A percentile compares a stretch with the other conserved stretches of the same genome.
These are phyloP conservation scores for Stichopus horrens DNA, from an alignment of 53 echinoderm and acorn worm species.

Conservation along the genomic window DNA sequence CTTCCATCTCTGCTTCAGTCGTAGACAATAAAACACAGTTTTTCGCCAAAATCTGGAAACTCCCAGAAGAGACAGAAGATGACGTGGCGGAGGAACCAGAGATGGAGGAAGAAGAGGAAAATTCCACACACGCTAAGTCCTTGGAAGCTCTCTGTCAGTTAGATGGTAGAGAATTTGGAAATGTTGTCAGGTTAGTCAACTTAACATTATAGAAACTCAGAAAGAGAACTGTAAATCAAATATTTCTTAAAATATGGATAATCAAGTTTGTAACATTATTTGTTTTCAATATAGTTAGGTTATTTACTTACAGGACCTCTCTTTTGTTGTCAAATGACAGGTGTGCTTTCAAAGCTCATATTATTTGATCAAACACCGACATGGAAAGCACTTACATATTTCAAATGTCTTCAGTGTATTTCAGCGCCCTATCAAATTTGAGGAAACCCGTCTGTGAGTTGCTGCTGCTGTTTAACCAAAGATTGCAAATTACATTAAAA, in stretches of 20 bases:
- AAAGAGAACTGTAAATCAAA: not conserved
- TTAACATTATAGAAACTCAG: not conserved
- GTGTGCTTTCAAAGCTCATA: no score
- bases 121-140: constrained; percentile 62
- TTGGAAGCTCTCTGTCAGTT: constrained; percentile 84
- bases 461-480: no score
- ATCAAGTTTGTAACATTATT: not conserved
- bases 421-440: no score
- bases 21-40: constrained; percentile 81
- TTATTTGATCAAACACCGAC: no score
- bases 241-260: not conserved
- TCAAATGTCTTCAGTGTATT: no score
- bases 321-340: no score
- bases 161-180: not conserved
- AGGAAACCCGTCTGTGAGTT: no score
- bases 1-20: constrained; percentile 45
- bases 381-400: no score
- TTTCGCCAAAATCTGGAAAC: constrained; percentile 77
- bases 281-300: no score
- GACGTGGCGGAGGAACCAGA: constrained; percentile 54
- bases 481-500: no score
- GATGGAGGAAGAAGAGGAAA: constrained; percentile 65
- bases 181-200: constrained; percentile 32
- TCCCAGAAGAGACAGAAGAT: constrained; percentile 71
- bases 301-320: no score